Conservation (phyloP, 2,888 invertebrate genomes). For the Tuberolachnus salignus region DNA sequence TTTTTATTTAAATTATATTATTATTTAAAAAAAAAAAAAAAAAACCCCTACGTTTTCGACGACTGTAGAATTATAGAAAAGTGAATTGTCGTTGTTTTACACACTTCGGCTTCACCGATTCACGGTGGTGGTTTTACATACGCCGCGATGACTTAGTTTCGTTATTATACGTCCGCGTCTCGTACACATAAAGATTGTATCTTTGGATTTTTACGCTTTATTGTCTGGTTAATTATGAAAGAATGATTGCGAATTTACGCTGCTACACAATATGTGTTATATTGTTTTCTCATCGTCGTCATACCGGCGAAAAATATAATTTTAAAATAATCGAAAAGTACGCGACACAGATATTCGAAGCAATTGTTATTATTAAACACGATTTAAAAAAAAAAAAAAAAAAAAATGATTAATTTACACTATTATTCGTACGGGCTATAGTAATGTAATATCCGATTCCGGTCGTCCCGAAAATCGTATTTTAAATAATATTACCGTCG, state of each 20-base stretch:
- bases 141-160: background rate
- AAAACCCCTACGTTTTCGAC: too few species aligned
- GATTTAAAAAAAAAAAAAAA: background rate
- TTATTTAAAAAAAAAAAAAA: too few species aligned
- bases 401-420: too few species aligned
- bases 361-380: background rate
- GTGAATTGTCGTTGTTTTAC: too few species aligned
- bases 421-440: too few species aligned
- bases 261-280: background rate
- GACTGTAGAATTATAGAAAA: too few species aligned
- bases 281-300: background rate
- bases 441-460: too few species aligned
- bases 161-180: background rate
- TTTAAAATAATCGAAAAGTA: background rate
- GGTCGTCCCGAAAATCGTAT: too few species aligned
- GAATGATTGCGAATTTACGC: background rate
- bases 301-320: background rate
- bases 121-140: background rate
- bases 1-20: too few species aligned
- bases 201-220: background rate
- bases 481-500: too few species aligned
- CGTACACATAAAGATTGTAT: background rate
- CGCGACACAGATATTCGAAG: background rate
- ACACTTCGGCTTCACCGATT: background rate
- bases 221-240: slow-evolving; percentile 8